Evolutionary conservation across 30 jellyfish, hydroid and myxozoan genomes (phyloP).

Genomic region (Rhopilema esculentum): DNA sequence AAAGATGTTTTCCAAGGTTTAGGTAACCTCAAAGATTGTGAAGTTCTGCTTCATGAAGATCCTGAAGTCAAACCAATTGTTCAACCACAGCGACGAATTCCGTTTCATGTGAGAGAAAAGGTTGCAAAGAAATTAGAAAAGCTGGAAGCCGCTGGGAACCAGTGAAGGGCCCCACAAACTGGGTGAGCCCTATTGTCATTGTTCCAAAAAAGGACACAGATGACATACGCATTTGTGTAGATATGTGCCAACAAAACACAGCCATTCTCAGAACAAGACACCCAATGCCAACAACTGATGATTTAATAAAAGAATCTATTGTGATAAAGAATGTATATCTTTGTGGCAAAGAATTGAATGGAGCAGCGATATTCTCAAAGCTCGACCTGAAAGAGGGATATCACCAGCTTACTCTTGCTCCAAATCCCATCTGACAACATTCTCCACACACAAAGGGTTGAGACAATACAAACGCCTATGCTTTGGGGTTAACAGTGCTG

Average conservation of each 20-base stretch:
- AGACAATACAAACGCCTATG: conserved; percentile 8
- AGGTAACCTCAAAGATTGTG: conserved; percentile 63
- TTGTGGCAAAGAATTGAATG: neutral
- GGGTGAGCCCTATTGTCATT: conserved; percentile 81
- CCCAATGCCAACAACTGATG: conserved; percentile 55
- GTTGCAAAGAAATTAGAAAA: conserved; percentile 49
- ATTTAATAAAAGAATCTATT: neutral
- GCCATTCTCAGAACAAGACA: conserved; percentile 56
- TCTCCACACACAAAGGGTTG: conserved; percentile 9
- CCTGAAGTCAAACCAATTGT: conserved; percentile 58
- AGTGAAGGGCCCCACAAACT: conserved; percentile 73
- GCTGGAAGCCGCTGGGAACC: conserved; percentile 52
- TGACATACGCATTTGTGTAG: conserved; percentile 65
- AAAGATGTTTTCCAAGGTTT: conserved; percentile 51
- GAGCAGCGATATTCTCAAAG: too few relatives aligned
- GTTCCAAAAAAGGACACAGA: conserved; percentile 61
- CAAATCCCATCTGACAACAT: conserved; percentile 9
- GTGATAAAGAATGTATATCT: neutral
- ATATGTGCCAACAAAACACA: conserved; percentile 59
- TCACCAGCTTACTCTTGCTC: too few relatives aligned
- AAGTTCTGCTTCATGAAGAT: conserved; percentile 53
- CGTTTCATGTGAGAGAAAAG: conserved; percentile 62
- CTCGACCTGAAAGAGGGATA: too few relatives aligned
- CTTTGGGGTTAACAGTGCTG: conserved; percentile 17
- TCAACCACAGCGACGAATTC: conserved; percentile 30